Percentiles rank a stretch among this genome's conserved stretches.
These are phyloP conservation scores for Phrynocephalus versicolor DNA, from an alignment of 2,113 vertebrate genomes.

Conservation along the genomic window DNA sequence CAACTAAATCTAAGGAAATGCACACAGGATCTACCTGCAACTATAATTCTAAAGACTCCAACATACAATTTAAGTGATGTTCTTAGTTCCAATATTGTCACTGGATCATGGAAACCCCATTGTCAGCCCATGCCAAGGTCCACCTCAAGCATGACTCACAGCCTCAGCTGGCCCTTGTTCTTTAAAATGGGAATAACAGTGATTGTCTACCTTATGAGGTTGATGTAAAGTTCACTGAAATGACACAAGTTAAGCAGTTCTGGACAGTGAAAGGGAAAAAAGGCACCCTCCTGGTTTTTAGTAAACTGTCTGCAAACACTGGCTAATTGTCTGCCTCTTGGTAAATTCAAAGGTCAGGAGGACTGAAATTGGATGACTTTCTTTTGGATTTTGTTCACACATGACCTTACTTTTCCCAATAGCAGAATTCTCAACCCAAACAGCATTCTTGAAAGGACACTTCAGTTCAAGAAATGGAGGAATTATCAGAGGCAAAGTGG, in stretches of 20 bases:
- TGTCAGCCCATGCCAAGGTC: background rate
- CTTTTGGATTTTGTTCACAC: slow-evolving; percentile 33
- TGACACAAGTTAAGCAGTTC: background rate
- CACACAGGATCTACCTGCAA: background rate
- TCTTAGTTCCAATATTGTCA: too few relatives aligned
- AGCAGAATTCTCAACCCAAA: slow-evolving; percentile 47
- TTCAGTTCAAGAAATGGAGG: slow-evolving; percentile 57
- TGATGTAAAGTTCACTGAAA: background rate
- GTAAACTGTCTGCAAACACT: background rate
- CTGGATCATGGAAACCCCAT: too few relatives aligned
- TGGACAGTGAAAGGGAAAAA: background rate
- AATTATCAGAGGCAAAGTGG: slow-evolving; percentile 26
- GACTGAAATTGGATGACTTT: background rate
- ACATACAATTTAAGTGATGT: too few relatives aligned
- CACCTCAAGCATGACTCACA: background rate
- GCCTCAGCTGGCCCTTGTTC: background rate
- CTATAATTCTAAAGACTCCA: too few relatives aligned
- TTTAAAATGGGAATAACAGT: background rate
- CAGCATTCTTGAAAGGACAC: slow-evolving; percentile 61
- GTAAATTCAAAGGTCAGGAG: background rate
- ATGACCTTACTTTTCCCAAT: slow-evolving; percentile 22
- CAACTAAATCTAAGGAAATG: background rate
- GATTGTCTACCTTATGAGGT: background rate
- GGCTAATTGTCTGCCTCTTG: slow-evolving; percentile 8
- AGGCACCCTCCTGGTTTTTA: background rate